A percentile compares a stretch with the other conserved stretches of the same genome.
phyloP scores from a whole-genome alignment of 2,113 vertebrate species.

The Burhinus bistriatus region DNA sequence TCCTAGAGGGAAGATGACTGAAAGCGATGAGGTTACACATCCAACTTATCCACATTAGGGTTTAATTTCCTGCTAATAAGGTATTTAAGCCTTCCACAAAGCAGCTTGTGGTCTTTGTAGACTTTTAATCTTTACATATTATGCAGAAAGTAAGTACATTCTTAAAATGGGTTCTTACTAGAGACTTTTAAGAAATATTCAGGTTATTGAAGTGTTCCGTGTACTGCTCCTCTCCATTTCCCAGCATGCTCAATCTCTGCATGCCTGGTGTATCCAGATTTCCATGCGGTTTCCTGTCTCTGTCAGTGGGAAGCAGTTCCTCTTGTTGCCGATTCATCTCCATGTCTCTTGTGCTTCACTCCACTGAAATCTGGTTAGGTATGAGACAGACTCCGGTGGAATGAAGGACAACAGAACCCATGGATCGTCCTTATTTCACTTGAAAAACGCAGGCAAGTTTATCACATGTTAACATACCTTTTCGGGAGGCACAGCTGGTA shows the following conservation, averaged over 20 bases:
- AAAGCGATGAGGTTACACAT: background rate
- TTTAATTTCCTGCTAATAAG: conserved; percentile 48
- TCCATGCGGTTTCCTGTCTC: background rate
- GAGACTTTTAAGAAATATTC: background rate
- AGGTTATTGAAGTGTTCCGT: background rate
- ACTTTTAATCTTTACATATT: conserved; percentile 52
- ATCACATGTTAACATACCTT: background rate
- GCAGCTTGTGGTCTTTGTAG: conserved; percentile 23
- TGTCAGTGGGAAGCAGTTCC: background rate
- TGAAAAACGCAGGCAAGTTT: background rate
- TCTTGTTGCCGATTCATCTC: conserved; percentile 64
- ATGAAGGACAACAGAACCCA: conserved; percentile 97
- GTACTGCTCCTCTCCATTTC: background rate
- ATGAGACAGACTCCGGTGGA: conserved; percentile 99
- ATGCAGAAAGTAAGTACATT: background rate
- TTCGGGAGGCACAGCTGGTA: background rate
- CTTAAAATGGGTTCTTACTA: background rate
- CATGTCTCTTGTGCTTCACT: conserved; percentile 97
- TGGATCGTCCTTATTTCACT: conserved; percentile 72
- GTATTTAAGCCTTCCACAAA: conserved; percentile 26
- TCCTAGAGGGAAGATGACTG: background rate
- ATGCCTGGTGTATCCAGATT: background rate
- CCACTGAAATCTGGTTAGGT: conserved; percentile 99
- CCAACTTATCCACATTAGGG: background rate
- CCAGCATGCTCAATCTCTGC: background rate